These are phyloP conservation scores for Myxocyprinus asiaticus DNA, from an alignment of 2,113 vertebrate species.

Conservation along the genomic window DNA sequence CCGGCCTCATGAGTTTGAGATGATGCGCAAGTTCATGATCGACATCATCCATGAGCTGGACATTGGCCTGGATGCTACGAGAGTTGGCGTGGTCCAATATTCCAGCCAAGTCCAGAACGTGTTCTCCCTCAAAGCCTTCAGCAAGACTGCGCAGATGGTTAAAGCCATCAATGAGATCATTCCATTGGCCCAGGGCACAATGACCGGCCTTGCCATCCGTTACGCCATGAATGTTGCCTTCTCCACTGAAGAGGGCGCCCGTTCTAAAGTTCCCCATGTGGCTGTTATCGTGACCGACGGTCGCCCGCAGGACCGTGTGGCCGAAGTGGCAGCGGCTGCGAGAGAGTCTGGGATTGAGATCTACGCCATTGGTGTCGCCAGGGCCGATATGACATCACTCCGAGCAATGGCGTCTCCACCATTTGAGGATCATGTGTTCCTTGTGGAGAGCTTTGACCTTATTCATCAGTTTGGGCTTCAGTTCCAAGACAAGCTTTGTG, in stretches of 20 bases:
- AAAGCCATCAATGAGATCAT: constrained; percentile 86
- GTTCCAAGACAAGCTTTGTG: constrained; percentile 92
- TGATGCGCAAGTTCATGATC: constrained; percentile 91
- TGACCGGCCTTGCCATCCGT: constrained; percentile 95
- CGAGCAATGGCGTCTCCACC: constrained; percentile 91
- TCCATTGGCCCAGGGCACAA: constrained; percentile 93
- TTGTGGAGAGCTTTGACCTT: constrained; percentile 93
- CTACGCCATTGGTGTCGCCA: constrained; percentile 90
- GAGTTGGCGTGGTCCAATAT: constrained; percentile 94
- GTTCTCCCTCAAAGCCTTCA: constrained; percentile 87
- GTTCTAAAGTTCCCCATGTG: constrained; percentile 84
- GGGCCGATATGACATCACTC: constrained; percentile 91
- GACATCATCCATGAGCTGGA: constrained; percentile 89
- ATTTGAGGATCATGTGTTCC: constrained; percentile 92
- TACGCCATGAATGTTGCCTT: constrained; percentile 92
- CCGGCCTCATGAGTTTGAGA: constrained; percentile 92
- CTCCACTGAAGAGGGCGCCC: constrained; percentile 81
- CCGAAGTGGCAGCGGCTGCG: constrained; percentile 88
- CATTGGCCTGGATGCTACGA: constrained; percentile 82
- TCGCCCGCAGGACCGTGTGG: constrained; percentile 92
- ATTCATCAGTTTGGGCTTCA: constrained; percentile 93
- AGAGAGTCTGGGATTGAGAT: constrained; percentile 90
- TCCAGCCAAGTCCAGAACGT: constrained; percentile 96
- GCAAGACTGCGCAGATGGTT: constrained; percentile 79
- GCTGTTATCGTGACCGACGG: constrained; percentile 92